phyloP scores from a whole-genome alignment of 2,888 invertebrate genomes.

The Eretmocerus hayati region DNA sequence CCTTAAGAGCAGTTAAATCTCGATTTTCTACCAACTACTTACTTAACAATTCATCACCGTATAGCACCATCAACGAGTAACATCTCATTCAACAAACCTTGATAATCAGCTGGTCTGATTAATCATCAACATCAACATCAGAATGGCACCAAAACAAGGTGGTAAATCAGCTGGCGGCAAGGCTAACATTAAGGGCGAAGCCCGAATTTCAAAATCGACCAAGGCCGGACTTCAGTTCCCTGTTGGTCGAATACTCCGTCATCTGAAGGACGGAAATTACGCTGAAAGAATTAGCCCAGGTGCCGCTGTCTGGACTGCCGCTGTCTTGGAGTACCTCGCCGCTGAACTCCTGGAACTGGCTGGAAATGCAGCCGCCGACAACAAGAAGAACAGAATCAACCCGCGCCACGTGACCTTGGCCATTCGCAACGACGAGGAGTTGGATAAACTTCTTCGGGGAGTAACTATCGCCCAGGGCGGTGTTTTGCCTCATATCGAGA shows the following conservation, averaged over 20 bases:
- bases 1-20: too few relatives aligned
- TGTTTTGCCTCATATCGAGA: background rate
- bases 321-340: constrained; percentile 62
- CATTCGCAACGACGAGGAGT: constrained; percentile 56
- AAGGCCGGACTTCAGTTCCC: constrained; percentile 1
- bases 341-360: constrained; percentile 1
- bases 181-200: too few relatives aligned
- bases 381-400: constrained; percentile 47
- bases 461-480: background rate
- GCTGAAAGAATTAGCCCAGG: background rate
- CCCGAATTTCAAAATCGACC: too few relatives aligned
- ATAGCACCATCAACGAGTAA: too few relatives aligned
- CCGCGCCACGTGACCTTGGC: constrained; percentile 73
- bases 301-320: constrained; percentile 37
- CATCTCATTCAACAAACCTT: too few relatives aligned
- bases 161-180: too few relatives aligned
- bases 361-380: background rate
- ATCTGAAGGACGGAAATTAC: background rate
- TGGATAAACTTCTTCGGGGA: background rate
- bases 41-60: too few relatives aligned
- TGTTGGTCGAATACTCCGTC: background rate
- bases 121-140: too few relatives aligned
- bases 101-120: too few relatives aligned
- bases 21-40: too few relatives aligned
- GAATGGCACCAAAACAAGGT: too few relatives aligned